phyloP scores from a whole-genome alignment of 2,888 invertebrate species.

The Julus scandinavius region DNA sequence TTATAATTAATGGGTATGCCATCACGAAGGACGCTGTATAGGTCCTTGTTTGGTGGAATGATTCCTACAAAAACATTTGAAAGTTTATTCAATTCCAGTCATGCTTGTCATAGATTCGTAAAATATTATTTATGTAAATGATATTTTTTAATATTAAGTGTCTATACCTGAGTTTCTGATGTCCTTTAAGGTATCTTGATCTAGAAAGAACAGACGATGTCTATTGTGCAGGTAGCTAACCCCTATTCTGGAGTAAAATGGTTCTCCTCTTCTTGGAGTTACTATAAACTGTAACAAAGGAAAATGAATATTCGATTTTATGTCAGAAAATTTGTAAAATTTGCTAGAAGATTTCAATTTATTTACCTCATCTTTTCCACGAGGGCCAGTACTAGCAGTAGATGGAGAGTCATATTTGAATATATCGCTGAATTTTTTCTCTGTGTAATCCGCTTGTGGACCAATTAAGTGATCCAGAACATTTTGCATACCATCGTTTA shows the following conservation, averaged over 20 bases:
- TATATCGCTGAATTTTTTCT: conserved; percentile 47
- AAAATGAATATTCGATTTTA: background rate
- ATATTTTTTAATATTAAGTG: background rate
- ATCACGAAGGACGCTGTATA: conserved; percentile 52
- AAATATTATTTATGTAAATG: background rate
- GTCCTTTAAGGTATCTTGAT: conserved; percentile 48
- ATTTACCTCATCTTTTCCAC: conserved; percentile 37
- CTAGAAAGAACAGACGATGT: conserved; percentile 54
- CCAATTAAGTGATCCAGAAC: conserved; percentile 50
- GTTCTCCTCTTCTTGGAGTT: conserved; percentile 44
- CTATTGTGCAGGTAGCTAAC: conserved; percentile 15
- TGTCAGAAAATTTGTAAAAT: background rate
- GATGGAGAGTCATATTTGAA: conserved; percentile 34
- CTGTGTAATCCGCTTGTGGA: conserved; percentile 46
- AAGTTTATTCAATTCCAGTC: background rate
- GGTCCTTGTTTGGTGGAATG: conserved; percentile 53
- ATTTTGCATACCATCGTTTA: conserved; percentile 53
- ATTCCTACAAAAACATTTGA: conserved; percentile 26
- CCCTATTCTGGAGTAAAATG: conserved; percentile 8
- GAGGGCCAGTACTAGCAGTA: background rate
- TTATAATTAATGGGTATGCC: conserved; percentile 47
- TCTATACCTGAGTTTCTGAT: conserved; percentile 52
- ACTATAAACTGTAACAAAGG: conserved; percentile 16
- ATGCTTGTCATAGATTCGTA: background rate
- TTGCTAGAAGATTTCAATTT: background rate